These are phyloP conservation scores for Micromussa lordhowensis DNA, from an alignment of 92 coral and sea anemone species.

Conservation along the genomic window DNA sequence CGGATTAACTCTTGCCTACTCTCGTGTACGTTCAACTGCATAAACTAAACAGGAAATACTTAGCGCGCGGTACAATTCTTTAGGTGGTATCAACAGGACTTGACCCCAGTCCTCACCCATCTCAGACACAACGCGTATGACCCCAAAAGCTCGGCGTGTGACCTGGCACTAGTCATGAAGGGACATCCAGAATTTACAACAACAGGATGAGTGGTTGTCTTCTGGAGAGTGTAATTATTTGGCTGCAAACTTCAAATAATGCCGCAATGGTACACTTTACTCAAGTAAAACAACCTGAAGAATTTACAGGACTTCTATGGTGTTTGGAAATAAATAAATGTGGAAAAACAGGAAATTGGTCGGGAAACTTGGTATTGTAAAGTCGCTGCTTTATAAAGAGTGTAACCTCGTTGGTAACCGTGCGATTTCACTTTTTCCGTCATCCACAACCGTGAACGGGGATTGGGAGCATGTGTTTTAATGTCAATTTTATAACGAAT, in stretches of 20 bases:
- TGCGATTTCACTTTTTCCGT: no score
- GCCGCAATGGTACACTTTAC: not conserved
- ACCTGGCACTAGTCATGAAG: constrained; percentile 83
- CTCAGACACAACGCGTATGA: constrained; percentile 63
- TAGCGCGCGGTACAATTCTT: not conserved
- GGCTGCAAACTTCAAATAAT: not conserved
- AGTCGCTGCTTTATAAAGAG: not conserved
- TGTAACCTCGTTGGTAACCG: not conserved
- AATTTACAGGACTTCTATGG: not conserved
- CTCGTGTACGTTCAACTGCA: no score
- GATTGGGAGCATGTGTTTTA: no score
- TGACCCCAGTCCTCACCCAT: constrained; percentile 79
- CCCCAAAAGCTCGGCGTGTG: constrained; percentile 51
- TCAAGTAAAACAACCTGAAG: not conserved
- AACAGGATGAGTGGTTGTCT: not conserved
- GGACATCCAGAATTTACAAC: constrained; percentile 79
- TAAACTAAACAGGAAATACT: not conserved
- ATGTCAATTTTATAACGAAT: no score
- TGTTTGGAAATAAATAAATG: no score
- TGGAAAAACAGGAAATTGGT: not conserved
- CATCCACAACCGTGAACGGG: constrained; percentile 19
- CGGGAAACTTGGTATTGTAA: not conserved
- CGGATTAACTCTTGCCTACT: no score
- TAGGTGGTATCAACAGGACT: constrained; percentile 91
- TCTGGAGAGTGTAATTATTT: not conserved